Percentiles rank a stretch among this genome's conserved stretches.
Conservation (phyloP, 2,888 invertebrate genomes). For the Nycteola revayana region DNA sequence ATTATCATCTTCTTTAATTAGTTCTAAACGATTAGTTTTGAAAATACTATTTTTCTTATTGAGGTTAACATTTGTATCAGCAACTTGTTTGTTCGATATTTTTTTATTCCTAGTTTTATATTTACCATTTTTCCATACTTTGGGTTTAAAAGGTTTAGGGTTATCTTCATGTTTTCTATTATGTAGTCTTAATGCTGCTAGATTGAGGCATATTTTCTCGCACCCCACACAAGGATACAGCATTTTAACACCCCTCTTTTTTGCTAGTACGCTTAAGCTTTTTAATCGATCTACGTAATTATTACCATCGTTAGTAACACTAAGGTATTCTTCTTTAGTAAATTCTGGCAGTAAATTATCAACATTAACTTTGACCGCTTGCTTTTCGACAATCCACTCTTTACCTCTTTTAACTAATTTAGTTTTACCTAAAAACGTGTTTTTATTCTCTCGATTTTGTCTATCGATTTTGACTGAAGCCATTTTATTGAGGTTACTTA, state of each 20-base stretch:
- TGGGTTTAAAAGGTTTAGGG: slow-evolving; percentile 53
- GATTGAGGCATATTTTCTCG: slow-evolving; percentile 57
- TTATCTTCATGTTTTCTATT: slow-evolving; percentile 52
- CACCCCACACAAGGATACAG: slow-evolving; percentile 61
- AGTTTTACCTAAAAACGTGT: slow-evolving; percentile 42
- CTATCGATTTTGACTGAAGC: slow-evolving; percentile 52
- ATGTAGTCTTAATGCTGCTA: slow-evolving; percentile 58
- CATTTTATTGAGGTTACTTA: slow-evolving; percentile 53
- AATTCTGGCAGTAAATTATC: slow-evolving; percentile 44
- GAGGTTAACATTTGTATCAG: background rate
- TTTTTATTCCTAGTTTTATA: slow-evolving; percentile 5
- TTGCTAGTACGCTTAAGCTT: slow-evolving; percentile 44
- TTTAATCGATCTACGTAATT: slow-evolving; percentile 50
- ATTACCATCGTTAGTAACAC: slow-evolving; percentile 24
- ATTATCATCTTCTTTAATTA: background rate
- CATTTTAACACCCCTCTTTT: slow-evolving; percentile 47
- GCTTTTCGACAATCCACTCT: slow-evolving; percentile 59
- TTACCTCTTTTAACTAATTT: slow-evolving; percentile 54
- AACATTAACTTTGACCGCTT: slow-evolving; percentile 29
- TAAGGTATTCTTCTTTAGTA: slow-evolving; percentile 28
- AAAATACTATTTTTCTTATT: background rate
- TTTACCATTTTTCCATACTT: slow-evolving; percentile 53
- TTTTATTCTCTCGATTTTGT: slow-evolving; percentile 37
- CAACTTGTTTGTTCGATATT: background rate
- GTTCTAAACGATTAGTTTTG: background rate